A percentile compares a stretch with the other conserved stretches of the same genome.
phyloP scores from a whole-genome alignment of 92 coral and sea anemone species.

The Palythoa grandiflora region DNA sequence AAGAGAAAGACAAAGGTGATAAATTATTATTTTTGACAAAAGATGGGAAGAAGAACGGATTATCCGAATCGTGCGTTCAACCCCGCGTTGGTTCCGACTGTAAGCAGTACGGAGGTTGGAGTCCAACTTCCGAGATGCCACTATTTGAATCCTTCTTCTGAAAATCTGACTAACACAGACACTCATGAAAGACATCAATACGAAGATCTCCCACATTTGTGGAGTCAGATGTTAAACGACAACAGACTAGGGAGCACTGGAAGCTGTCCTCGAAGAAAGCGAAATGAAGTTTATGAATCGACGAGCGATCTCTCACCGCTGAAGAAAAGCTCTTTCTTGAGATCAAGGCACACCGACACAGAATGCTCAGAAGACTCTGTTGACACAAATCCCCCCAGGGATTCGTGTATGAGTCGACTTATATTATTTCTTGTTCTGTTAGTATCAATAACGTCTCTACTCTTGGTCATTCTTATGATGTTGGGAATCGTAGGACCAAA shows the following conservation, averaged over 20 bases:
- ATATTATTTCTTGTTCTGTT: constrained; percentile 8
- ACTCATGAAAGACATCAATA: constrained; percentile 34
- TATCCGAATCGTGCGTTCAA: constrained; percentile 44
- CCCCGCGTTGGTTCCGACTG: constrained; percentile 6
- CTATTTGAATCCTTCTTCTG: constrained; percentile 37
- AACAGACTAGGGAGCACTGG: background rate
- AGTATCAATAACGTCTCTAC: constrained; percentile 21
- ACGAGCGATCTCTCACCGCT: constrained; percentile 40
- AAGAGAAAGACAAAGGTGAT: constrained; percentile 3
- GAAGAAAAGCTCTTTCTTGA: constrained; percentile 14
- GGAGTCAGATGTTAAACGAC: constrained; percentile 21
- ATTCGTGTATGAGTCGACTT: constrained; percentile 37
- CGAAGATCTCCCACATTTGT: constrained; percentile 27
- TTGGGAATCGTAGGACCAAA: constrained; percentile 3
- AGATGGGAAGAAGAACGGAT: constrained; percentile 14
- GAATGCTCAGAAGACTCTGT: constrained; percentile 42
- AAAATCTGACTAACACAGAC: constrained; percentile 38
- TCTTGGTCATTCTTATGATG: constrained; percentile 39
- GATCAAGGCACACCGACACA: constrained; percentile 30
- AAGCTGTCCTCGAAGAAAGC: constrained; percentile 25
- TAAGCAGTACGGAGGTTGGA: constrained; percentile 33
- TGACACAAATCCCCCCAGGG: background rate
- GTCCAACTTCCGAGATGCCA: constrained; percentile 11
- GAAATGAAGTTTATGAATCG: constrained; percentile 42
- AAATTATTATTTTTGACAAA: background rate